Evolutionary conservation across 1,140 invertebrate genomes (phyloP).

Genomic region (Anastrepha obliqua): DNA sequence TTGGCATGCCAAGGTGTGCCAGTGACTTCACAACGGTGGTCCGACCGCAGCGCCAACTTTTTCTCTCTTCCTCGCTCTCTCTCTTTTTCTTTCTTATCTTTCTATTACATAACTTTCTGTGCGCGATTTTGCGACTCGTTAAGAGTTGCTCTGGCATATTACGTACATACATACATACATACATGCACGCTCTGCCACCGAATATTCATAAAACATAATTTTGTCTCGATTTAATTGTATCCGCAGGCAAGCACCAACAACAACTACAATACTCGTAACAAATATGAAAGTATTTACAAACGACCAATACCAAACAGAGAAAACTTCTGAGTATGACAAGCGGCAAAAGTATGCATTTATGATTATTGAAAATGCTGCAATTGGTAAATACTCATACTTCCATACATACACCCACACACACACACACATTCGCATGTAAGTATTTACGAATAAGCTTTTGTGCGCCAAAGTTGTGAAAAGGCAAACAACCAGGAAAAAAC

Average conservation of each 20-base stretch:
- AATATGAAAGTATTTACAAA: slow-evolving; percentile 27
- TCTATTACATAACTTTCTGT: background rate
- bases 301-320: slow-evolving; percentile 12
- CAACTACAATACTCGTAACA: background rate
- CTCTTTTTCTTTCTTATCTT: background rate
- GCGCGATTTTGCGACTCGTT: slow-evolving; percentile 16
- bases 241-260: slow-evolving; percentile 21
- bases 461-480: background rate
- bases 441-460: background rate
- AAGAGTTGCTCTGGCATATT: background rate
- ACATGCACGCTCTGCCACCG: too few relatives aligned
- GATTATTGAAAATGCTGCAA: slow-evolving; percentile 11
- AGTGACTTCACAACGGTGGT: background rate
- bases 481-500: background rate
- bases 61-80: background rate
- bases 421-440: background rate
- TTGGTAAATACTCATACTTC: background rate
- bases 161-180: too few relatives aligned
- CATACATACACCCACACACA: background rate
- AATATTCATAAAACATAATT: slow-evolving; percentile 51
- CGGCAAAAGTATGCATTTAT: slow-evolving; percentile 29
- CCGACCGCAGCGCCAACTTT: background rate
- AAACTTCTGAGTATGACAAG: background rate
- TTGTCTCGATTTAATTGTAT: slow-evolving; percentile 42
- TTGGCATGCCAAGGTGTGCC: slow-evolving; percentile 28